A percentile compares a stretch with the other conserved stretches of the same genome.
phyloP scores from a whole-genome alignment of 2,888 invertebrate species.

The Heliconius charithonia region DNA sequence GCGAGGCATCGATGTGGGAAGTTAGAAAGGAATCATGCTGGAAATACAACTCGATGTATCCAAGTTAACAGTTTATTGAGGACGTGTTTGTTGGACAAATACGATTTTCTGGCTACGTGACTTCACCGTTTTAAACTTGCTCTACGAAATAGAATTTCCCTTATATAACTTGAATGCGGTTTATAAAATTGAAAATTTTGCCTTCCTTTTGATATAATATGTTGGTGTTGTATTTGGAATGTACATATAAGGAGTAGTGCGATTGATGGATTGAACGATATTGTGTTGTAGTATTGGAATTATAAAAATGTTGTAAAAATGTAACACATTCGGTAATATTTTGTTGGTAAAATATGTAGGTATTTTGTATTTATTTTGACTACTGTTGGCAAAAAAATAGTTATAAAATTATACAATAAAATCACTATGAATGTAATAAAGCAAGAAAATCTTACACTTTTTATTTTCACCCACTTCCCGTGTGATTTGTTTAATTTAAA shows the following conservation, averaged over 20 bases:
- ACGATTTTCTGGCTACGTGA: slow-evolving; percentile 73
- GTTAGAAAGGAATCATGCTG: slow-evolving; percentile 46
- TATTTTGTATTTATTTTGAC: background rate
- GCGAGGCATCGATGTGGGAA: slow-evolving; percentile 14
- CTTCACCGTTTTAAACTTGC: slow-evolving; percentile 54
- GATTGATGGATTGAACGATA: slow-evolving; percentile 2
- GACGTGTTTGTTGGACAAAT: slow-evolving; percentile 74
- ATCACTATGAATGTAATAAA: background rate
- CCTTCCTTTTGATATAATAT: slow-evolving; percentile 25
- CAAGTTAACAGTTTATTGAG: slow-evolving; percentile 72
- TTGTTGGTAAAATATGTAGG: background rate
- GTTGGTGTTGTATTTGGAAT: slow-evolving; percentile 23
- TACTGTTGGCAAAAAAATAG: background rate
- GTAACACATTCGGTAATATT: background rate
- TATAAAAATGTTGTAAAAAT: background rate
- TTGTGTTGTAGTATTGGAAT: background rate
- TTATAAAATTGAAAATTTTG: slow-evolving; percentile 53
- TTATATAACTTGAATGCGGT: slow-evolving; percentile 47
- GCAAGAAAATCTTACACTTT: no score
- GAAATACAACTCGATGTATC: slow-evolving; percentile 58
- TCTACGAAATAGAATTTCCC: slow-evolving; percentile 52
- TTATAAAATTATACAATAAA: background rate
- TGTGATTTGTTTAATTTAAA: background rate
- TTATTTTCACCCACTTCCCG: no score
- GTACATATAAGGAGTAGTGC: slow-evolving; percentile 18